phyloP scores from a whole-genome alignment of 2,113 vertebrate species.

The Triplophysa dalaica region DNA sequence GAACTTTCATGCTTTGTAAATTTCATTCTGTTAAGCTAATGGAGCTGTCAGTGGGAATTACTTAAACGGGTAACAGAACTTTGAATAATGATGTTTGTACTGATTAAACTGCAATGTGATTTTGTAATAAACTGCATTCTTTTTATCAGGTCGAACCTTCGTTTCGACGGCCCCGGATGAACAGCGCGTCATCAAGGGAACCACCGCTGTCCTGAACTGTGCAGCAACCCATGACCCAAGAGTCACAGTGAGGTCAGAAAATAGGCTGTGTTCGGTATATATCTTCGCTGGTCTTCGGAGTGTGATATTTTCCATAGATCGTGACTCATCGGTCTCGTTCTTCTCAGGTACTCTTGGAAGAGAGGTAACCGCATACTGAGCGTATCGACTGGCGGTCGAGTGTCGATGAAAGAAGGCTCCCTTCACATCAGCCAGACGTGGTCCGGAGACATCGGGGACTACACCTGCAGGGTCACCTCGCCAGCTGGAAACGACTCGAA shows the following conservation, averaged over 20 bases:
- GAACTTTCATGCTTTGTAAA: slow-evolving; percentile 32
- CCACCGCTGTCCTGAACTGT: slow-evolving; percentile 83
- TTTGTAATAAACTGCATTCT: slow-evolving; percentile 56
- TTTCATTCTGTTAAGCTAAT: slow-evolving; percentile 29
- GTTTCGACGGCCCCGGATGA: slow-evolving; percentile 85
- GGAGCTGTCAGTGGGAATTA: slow-evolving; percentile 36
- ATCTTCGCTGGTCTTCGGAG: slow-evolving; percentile 4
- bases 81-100: slow-evolving; percentile 28
- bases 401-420: slow-evolving; percentile 81
- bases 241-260: slow-evolving; percentile 80
- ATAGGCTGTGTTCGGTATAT: not conserved
- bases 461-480: slow-evolving; percentile 87
- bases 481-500: slow-evolving; percentile 86
- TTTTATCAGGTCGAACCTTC: slow-evolving; percentile 79
- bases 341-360: slow-evolving; percentile 85
- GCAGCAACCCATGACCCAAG: slow-evolving; percentile 85
- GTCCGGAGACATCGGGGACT: slow-evolving; percentile 96
- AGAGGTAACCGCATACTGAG: slow-evolving; percentile 76
- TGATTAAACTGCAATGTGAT: slow-evolving; percentile 40
- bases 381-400: slow-evolving; percentile 78
- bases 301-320: slow-evolving; percentile 27
- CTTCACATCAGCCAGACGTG: slow-evolving; percentile 94
- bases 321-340: slow-evolving; percentile 21
- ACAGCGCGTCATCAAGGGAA: slow-evolving; percentile 92
- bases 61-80: slow-evolving; percentile 28